Evolutionary conservation across 1,140 invertebrate genomes (phyloP).

Genomic region (Drosophila eugracilis): DNA sequence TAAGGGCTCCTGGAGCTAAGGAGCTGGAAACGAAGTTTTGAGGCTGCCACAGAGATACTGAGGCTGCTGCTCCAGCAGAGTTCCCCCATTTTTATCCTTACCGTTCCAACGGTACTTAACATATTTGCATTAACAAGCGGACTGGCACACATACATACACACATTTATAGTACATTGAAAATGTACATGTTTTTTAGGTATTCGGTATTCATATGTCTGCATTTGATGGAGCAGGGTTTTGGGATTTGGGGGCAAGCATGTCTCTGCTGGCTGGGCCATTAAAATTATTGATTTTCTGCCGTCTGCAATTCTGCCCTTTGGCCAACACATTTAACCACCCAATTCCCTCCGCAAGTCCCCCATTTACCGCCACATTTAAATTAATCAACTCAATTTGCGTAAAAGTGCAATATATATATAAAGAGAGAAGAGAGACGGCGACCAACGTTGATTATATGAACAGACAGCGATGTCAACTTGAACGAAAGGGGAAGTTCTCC

Average conservation of each 20-base stretch:
- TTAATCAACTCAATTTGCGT: constrained; percentile 78
- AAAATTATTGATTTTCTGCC: constrained; percentile 79
- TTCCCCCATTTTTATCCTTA: constrained; percentile 1
- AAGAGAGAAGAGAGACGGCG: constrained; percentile 14
- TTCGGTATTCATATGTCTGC: constrained; percentile 27
- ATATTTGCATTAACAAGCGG: constrained; percentile 72
- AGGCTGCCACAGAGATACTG: constrained; percentile 24
- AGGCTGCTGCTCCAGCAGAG: constrained; percentile 15
- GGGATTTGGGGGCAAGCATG: constrained; percentile 21
- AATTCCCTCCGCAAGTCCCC: not conserved
- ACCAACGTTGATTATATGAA: constrained; percentile 18
- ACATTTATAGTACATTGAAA: constrained; percentile 22
- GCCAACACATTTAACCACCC: constrained; percentile 59
- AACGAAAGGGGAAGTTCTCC: constrained; percentile 6
- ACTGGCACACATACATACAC: constrained; percentile 4
- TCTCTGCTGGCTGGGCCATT: constrained; percentile 44
- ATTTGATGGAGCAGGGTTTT: constrained; percentile 29
- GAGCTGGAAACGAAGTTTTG: constrained; percentile 36
- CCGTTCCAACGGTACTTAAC: constrained; percentile 55
- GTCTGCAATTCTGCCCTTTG: constrained; percentile 78
- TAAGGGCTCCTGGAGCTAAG: constrained; percentile 21
- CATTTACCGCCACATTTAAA: constrained; percentile 56
- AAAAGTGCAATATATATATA: constrained; percentile 66
- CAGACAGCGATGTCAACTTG: constrained; percentile 37
- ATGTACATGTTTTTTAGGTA: constrained; percentile 33